Evolutionary conservation across 2,888 invertebrate species (phyloP).

Genomic region (Autographa gamma): DNA sequence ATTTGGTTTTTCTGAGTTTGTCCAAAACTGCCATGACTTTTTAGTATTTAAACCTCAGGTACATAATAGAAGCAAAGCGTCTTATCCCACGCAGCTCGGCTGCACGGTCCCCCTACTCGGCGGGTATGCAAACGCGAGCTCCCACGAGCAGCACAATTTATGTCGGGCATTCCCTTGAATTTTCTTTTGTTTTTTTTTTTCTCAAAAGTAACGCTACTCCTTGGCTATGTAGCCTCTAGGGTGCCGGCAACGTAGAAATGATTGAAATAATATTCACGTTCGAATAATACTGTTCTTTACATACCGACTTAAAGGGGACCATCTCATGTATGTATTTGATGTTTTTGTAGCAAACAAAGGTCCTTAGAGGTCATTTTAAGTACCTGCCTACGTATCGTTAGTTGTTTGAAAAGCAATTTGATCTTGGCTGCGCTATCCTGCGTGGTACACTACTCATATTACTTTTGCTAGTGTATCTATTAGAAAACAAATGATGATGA

Average conservation of each 20-base stretch:
- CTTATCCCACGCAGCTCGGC: not conserved
- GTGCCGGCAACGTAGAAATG: conserved; percentile 51
- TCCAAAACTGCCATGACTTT: no score
- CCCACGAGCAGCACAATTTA: conserved; percentile 86
- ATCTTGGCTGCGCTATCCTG: no score
- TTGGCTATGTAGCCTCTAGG: conserved; percentile 66
- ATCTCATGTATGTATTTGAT: not conserved
- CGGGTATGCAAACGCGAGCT: conserved; percentile 83
- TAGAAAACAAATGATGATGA: no score
- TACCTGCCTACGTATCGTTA: no score
- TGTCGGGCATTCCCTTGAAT: conserved; percentile 84
- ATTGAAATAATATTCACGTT: conserved; percentile 55
- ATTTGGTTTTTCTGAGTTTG: no score
- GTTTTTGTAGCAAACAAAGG: not conserved
- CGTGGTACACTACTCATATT: no score
- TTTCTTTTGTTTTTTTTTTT: conserved; percentile 83
- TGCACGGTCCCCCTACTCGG: conserved; percentile 68
- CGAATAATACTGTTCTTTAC: conserved; percentile 15
- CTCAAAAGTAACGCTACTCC: conserved; percentile 74
- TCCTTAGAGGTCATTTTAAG: no score
- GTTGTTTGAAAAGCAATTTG: no score
- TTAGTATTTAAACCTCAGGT: no score
- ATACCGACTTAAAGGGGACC: conserved; percentile 10
- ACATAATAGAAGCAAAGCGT: no score
- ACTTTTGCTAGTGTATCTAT: no score